These are phyloP conservation scores for Verasper variegatus DNA, from an alignment of 2,113 vertebrate genomes.

Conservation along the genomic window DNA sequence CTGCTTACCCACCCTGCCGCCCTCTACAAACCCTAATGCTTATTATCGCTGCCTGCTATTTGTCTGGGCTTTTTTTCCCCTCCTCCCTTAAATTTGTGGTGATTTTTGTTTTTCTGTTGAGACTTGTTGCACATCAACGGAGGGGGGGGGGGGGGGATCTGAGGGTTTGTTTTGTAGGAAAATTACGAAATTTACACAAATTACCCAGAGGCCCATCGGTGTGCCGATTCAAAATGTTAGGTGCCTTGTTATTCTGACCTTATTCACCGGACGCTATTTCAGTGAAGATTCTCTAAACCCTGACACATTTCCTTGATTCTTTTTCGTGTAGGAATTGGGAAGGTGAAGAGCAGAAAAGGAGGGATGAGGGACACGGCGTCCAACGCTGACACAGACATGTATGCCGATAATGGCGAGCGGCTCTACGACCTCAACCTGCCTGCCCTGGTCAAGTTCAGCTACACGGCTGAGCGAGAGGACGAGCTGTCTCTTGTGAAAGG, in stretches of 20 bases:
- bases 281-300: neutral
- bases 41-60: conserved; percentile 61
- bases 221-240: neutral
- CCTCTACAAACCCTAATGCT: conserved; percentile 54
- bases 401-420: conserved; percentile 87
- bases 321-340: conserved; percentile 86
- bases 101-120: conserved; percentile 36
- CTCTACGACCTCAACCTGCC: conserved; percentile 92
- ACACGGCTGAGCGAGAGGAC: conserved; percentile 91
- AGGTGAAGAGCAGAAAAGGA: conserved; percentile 88
- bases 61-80: conserved; percentile 29
- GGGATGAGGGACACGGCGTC: conserved; percentile 87
- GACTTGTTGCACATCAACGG: conserved; percentile 21
- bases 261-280: neutral
- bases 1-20: conserved; percentile 46
- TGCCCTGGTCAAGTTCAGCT: conserved; percentile 92
- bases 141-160: conserved; percentile 5
- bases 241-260: conserved; percentile 14
- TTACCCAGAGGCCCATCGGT: neutral
- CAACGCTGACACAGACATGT: conserved; percentile 84
- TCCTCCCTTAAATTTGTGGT: conserved; percentile 33
- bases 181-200: conserved; percentile 6
- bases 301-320: neutral
- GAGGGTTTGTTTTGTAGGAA: conserved; percentile 3
- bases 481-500: conserved; percentile 91